Evolutionary conservation across 2,797 vertebrate species (phyloP), one percentile per base, ranked within the genome.

Genomic region (Kryptolebias ocellatus): DNA sequence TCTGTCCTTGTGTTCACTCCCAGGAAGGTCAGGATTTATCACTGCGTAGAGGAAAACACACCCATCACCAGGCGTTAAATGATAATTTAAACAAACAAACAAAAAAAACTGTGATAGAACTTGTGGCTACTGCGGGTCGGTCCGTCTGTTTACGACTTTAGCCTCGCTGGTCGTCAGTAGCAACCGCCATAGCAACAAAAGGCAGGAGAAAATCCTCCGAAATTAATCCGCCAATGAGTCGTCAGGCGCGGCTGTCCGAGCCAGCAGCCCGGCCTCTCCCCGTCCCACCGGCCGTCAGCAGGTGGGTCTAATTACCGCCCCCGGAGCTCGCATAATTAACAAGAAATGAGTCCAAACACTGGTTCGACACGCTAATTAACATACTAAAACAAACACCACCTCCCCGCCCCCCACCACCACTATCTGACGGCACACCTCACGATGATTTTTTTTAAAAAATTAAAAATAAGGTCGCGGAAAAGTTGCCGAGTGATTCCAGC

Each of bases 181-280:
- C 93, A 95, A 95, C 94, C 89, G 87, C 85, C 82, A 75, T 81
- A 73, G 85, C 91, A 91, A 92, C 92, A 86, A 90, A 90, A 90
- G 85, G 80, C 86, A 83, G 87, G 61, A 80, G 87, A 87, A 90
- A 79, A 90, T 83, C 83, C 84, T 81, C 59, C 47, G 74, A 78
- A 87, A 90, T 87, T 63, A 90, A 90, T 89, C 89, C 89, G 80
- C 64, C 51, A 81, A 86, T 39, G 84, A 84, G 75, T 60, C 78
- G 64, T 28, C 77, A 83, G 58, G 70, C 82, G 63, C 77, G 79
- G 80, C 81, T 6, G 49, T 44, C n/a, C 50, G 16, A 68, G 71
- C 73, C 5, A 27, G 17, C 67, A 67, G 77, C 54, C 62, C 64
- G 69, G 85, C 75, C 73, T 67, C 28, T n/a, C 37, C 9, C 31